phyloP scores from a whole-genome alignment of 2,888 invertebrate genomes.

The Caenorhabditis doughertyi region DNA sequence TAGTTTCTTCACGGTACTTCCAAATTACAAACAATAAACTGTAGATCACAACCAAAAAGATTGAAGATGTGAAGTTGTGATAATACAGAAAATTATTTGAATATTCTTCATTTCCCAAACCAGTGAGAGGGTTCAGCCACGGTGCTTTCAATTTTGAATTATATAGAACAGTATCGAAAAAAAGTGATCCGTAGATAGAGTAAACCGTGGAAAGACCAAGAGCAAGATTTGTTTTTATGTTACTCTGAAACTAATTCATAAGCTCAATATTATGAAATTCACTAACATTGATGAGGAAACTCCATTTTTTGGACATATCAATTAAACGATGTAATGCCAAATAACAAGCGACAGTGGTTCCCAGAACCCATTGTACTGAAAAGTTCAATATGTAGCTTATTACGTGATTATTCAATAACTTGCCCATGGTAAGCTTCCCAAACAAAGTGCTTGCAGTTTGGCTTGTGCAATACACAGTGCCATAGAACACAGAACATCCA shows the following conservation, averaged over 20 bases:
- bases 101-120: neutral
- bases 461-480: neutral
- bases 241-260: neutral
- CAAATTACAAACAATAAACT: neutral
- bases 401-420: neutral
- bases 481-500: neutral
- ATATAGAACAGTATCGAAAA: conserved; percentile 46
- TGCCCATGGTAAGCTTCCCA: conserved; percentile 8
- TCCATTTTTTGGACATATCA: conserved; percentile 4
- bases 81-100: conserved; percentile 4
- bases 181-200: conserved; percentile 28
- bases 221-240: neutral
- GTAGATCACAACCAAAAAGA: conserved; percentile 12
- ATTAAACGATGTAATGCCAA: conserved; percentile 33
- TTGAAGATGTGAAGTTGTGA: conserved; percentile 16
- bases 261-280: neutral
- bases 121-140: conserved; percentile 21
- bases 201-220: neutral
- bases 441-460: neutral
- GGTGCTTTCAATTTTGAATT: conserved; percentile 37
- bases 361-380: conserved; percentile 54
- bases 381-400: neutral
- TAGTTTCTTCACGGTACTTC: neutral
- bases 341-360: conserved; percentile 8
- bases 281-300: neutral